Evolutionary conservation across 2,888 invertebrate genomes (phyloP), one percentile per base, ranked within the genome.

Genomic region (Microplitis deprimator): DNA sequence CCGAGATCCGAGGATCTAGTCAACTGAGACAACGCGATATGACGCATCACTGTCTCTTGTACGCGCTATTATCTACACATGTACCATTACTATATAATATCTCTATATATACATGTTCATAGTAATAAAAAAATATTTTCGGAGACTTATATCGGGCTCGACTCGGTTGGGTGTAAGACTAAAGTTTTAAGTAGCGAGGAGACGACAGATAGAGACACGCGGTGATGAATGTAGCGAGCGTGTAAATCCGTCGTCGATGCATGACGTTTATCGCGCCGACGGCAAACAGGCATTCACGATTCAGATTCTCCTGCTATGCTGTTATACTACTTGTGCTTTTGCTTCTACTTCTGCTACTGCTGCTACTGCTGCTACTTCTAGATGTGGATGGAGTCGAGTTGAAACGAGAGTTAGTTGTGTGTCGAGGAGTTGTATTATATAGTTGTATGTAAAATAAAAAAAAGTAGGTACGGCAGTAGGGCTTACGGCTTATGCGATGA

Each of bases 201-300:
- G 73, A 73, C 73, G 73, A 73, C 73, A 73, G 73, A 73, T 73
- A 73, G 73, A 73, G 73, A 67, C 73, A 67, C 50, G 7, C 29
- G 67, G 73, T 73, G 73, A 73, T 73, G 40, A 73, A 73, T 73
- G 73, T 67, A 68, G 74, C 74, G 68, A 68, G 68, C 74, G 59
- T 75, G 74, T 75, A 75, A 75, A 75, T 75, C 74, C 74, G 68
- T 75, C 74, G 74, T 75, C 74, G 74, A 75, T 68, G 68, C 74
- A 75, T 75, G 74, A 75, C 74, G 74, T 68, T 75, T 75, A 75
- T 75, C 74, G 68, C 68, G 74, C 68, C 16, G 64, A 40, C 72
- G 62, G 60, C 40, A 62, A 60, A 39, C 50, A 29, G 65, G 65
- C 65, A 65, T 65, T 65, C 65, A 65, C 38, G 65, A 65, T 13